Base-by-base conservation (phyloP, 2,888 invertebrate genomes). In the Gymnocheta viridis region DNA sequence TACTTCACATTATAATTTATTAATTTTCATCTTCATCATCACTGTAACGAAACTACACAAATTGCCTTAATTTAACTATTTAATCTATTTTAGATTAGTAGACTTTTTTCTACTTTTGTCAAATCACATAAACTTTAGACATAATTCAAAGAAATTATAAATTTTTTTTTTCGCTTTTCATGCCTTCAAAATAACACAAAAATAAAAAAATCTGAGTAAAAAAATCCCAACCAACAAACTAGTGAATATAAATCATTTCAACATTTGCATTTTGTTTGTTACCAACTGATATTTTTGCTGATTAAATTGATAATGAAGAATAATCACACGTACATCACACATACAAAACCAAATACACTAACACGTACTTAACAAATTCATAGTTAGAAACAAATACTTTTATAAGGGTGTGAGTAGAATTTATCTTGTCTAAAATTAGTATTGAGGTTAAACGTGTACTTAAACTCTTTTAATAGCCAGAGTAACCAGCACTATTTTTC, bases 281-380 rank as follows among this genome's bases (percentile, higher is more conserved):
- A 22, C 27, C 69, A 76, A 72, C 67, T 56, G 49, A 73, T 54
- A 58, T 73, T 70, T 62, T 44, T 72, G 62, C 76, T 80, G 76
- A 83, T 83, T 83, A 79, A 74, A 83, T 79, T 83, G 69, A 83
- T 83, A 79, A 74, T 83, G 74, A 70, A 70, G 74, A 69, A 79
- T 47, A 83, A 83, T 70, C 78, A 69, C 17, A 44, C 32, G 22
- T n/a, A 35, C 41, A 51, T n/a, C 9, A 4, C 19, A 47, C 32
- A 17, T 3, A 27, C 22, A 47, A 60, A 27, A 14, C 51, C 51
- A 29, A 2, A 32, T 41, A 44, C 2, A 56, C 38, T 41, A 14
- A 41, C 44, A 64, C 14, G 35, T 4, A 56, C 41, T 38, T 38
- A 29, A 51, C 17, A 74, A 38, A 41, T 29, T 38, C 24, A 38